These are phyloP conservation scores for Hirtodrosophila duncani DNA, from an alignment of 2,888 invertebrate species.

Conservation along the genomic window DNA sequence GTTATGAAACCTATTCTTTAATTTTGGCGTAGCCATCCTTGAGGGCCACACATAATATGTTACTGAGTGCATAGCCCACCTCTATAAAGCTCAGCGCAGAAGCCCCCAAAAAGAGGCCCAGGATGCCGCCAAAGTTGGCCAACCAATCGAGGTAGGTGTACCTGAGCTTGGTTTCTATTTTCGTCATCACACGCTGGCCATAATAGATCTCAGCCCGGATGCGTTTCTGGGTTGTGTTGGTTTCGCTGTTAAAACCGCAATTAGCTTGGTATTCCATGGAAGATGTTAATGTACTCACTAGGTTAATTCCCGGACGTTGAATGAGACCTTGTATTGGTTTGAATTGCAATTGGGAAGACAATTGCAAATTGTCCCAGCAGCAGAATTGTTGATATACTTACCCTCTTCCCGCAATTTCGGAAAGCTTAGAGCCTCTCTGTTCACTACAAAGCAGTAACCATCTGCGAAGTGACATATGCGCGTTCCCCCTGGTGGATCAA, in stretches of 20 bases:
- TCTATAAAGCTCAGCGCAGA: constrained; percentile 78
- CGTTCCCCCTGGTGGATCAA: constrained; percentile 11
- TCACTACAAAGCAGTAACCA: constrained; percentile 58
- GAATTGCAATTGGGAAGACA: constrained; percentile 68
- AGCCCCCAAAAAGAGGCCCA: constrained; percentile 78
- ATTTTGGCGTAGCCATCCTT: constrained; percentile 17
- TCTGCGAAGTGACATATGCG: constrained; percentile 63
- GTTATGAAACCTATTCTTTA: background rate
- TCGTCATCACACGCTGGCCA: constrained; percentile 73
- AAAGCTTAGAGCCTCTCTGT: constrained; percentile 59
- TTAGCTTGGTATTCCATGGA: no score
- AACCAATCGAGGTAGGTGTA: constrained; percentile 75
- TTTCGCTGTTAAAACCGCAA: background rate
- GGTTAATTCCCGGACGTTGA: constrained; percentile 46
- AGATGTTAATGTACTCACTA: no score
- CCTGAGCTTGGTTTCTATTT: constrained; percentile 76
- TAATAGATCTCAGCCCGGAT: constrained; percentile 75
- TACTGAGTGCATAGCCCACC: constrained; percentile 60
- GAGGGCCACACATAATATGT: constrained; percentile 32
- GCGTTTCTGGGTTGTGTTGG: constrained; percentile 21
- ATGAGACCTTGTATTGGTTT: constrained; percentile 42
- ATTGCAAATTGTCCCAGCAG: no score
- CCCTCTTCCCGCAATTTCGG: constrained; percentile 48
- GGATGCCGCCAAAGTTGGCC: constrained; percentile 78
- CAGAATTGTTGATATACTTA: constrained; percentile 52